Conservation (phyloP, 2,797 vertebrate species). For the Poecilia velifera region DNA sequence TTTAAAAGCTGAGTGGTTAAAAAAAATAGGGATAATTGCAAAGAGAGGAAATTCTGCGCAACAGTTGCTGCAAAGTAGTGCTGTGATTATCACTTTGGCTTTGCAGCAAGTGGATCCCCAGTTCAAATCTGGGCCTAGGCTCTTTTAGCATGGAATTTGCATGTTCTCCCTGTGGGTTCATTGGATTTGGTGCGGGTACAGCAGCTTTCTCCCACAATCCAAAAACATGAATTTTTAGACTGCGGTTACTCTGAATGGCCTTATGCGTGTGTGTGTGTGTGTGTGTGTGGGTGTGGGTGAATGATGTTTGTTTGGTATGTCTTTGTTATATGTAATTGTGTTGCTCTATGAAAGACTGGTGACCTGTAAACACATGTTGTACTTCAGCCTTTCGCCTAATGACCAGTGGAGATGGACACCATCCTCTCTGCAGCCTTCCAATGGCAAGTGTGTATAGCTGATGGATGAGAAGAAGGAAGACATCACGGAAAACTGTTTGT, state of each 20-base stretch:
- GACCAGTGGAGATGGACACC: neutral
- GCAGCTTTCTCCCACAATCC: neutral
- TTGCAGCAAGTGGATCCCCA: neutral
- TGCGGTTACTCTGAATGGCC: neutral
- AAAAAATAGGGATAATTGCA: neutral
- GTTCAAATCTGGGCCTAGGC: neutral
- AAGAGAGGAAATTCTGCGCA: neutral
- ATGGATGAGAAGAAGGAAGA: neutral
- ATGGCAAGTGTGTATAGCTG: neutral
- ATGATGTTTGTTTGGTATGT: neutral
- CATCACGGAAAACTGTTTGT: neutral
- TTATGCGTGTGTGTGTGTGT: neutral
- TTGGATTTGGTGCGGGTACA: neutral
- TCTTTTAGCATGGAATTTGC: neutral
- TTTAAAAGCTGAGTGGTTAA: neutral
- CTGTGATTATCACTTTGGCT: neutral
- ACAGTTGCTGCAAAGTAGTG: neutral
- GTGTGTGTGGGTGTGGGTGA: too few relatives aligned
- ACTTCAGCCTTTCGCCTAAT: neutral
- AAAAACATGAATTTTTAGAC: neutral
- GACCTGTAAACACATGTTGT: neutral
- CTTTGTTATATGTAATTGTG: too few relatives aligned
- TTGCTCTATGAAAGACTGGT: neutral
- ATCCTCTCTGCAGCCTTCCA: neutral
- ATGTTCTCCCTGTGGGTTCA: neutral